Evolutionary conservation across 2,797 vertebrate genomes (phyloP), one percentile per base, ranked within the genome.

Genomic region (Coregonus sp.): DNA sequence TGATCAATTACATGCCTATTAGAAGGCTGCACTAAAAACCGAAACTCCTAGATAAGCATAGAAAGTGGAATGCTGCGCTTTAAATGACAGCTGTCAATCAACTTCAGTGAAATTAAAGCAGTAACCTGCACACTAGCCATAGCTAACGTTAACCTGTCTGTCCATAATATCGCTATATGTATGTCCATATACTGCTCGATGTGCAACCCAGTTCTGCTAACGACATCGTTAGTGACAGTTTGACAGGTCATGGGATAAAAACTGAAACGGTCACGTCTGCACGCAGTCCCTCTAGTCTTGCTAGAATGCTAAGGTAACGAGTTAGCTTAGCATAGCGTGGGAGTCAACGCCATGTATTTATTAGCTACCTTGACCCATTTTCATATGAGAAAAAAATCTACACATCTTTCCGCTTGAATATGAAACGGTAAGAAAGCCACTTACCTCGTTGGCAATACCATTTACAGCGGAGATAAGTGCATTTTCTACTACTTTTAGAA

Each of bases 231-330:
- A 16, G 31, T 35, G 65, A 15, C 65, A 67, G 4, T 2, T 67
- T 2, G 31, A 33, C 65, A 56, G 54, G 25, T 25, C 1, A 25
- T 25, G 50, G 59, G 5, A 61, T 1, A 33, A n/a, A 15, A 2
- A 4, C 29, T 3, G 33, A n/a, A 15, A n/a, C 29, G 15, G 82
- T 90, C 88, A 92, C 90, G 86, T 91, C 78, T 86, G 78, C 90
- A 72, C 71, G 0, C 54, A 25, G 56, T 37, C 4, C 5, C 67
- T 40, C 4, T 4, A 14, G 25, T 33, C 11, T 20, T 54, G n/a
- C 59, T 25, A 18, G 52, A 5, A 20, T 37, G 51, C 29, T 33
- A 20, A 40, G 4, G 12, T n/a, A 1, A 25, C 29, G 2, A 56
- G 76, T 74, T 9, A 79, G 76, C 75, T 84, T 63, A 81, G 37